Conservation (phyloP, 2,113 vertebrate species). For the Accipiter virgatus region DNA sequence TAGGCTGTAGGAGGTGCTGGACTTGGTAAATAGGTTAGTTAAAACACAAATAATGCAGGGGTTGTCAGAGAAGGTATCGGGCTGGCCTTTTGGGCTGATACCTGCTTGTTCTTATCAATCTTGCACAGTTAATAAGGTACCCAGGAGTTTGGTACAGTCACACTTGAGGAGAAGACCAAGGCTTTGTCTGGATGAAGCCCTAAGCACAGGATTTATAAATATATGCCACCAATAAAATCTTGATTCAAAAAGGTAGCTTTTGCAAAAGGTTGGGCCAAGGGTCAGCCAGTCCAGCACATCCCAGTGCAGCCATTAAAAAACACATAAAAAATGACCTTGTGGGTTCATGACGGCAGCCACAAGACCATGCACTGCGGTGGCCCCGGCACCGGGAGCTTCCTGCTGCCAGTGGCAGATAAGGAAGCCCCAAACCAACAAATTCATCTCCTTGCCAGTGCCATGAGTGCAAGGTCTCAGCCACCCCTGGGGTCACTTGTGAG, state of each 20-base stretch:
- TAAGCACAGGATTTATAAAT: not conserved
- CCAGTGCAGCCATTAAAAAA: not conserved
- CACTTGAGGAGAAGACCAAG: not conserved
- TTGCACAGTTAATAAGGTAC: not conserved
- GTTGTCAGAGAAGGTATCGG: not conserved
- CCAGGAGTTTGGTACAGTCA: not conserved
- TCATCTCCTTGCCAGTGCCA: not conserved
- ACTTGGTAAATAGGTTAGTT: not conserved
- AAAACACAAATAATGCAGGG: not conserved
- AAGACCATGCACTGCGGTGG: fast-evolving
- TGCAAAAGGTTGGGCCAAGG: not conserved
- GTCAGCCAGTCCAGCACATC: not conserved
- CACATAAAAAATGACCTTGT: not conserved
- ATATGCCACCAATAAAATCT: not conserved
- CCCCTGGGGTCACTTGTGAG: fast-evolving
- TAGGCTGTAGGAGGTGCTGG: not conserved
- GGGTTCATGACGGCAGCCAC: not conserved
- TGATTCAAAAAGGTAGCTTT: not conserved
- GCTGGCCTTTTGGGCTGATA: not conserved
- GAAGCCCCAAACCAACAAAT: not conserved
- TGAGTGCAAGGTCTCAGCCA: not conserved
- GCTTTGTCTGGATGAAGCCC: not conserved
- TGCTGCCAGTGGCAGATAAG: not conserved
- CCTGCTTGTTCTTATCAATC: not conserved
- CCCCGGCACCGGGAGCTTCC: not conserved